Evolutionary conservation across 1,140 invertebrate genomes (phyloP), one percentile per base, ranked within the genome.

Genomic region (Bradysia coprophila): DNA sequence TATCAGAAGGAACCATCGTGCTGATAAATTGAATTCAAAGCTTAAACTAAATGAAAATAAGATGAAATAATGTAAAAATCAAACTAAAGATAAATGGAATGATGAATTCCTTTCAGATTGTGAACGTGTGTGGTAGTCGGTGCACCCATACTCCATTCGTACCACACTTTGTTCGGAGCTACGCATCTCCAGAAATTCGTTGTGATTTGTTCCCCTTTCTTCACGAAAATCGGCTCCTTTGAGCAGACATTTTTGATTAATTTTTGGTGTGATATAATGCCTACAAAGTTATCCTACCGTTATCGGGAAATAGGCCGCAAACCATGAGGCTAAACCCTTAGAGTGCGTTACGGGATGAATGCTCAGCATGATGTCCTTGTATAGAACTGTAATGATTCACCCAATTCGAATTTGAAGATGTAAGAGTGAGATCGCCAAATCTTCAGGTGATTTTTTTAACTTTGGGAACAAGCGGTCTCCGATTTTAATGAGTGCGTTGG

Each of bases 271-370:
- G n/a, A n/a, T n/a, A n/a, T n/a, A n/a, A n/a, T n/a, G n/a, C n/a
- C n/a, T n/a, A n/a, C n/a, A n/a, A n/a, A n/a, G n/a, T n/a, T n/a
- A n/a, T n/a, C n/a, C n/a, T n/a, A n/a, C n/a, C 61, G 71, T 71
- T 16, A 95, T 72, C 21, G 93, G 91, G 57, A 96, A 94, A 47
- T 84, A 86, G 41, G 95, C 87, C 11, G 93, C 91, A 58, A 97
- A 98, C 94, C 94, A 98, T 48, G 88, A 91, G 49, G 93, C 87
- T 87, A 97, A 91, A 53, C 83, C 83, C 3, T 71, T 67, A 24
- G 89, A 90, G 56, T 93, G 82, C 4, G 82, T 89, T 15, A 72
- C 64, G 4, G 93, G 93, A 48, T 84, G 72, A 54, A 93, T 98
- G 56, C 91, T 95, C 9, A 98, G 65, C 28, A 64, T 77, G 33